phyloP scores from a whole-genome alignment of 2,113 vertebrate genomes.

The Mandrillus leucophaeus region DNA sequence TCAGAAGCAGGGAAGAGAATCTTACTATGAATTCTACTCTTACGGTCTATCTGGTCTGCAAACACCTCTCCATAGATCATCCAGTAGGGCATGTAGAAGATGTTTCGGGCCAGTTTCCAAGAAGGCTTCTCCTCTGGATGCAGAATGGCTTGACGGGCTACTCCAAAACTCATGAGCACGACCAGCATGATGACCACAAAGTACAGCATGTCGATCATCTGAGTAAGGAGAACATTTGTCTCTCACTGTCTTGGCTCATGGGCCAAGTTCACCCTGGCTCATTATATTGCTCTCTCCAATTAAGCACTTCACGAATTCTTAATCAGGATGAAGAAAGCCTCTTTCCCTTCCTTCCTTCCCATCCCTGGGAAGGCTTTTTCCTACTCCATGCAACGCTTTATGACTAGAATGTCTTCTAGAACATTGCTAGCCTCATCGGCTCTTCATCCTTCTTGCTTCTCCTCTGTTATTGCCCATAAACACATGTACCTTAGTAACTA shows the following conservation, averaged over 20 bases:
- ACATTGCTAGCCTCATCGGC: not conserved
- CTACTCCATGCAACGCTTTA: not conserved
- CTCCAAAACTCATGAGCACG: slow-evolving; percentile 98
- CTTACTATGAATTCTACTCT: slow-evolving; percentile 99
- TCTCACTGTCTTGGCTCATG: not conserved
- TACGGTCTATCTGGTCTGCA: slow-evolving; percentile 99
- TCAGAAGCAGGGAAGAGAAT: slow-evolving; percentile 95
- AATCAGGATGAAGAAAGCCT: not conserved
- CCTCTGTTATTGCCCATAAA: not conserved
- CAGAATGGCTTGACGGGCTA: slow-evolving; percentile 97
- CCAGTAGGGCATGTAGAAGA: slow-evolving; percentile 99
- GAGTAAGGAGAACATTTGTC: not conserved
- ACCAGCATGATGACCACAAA: slow-evolving; percentile 99
- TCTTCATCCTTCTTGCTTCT: not conserved
- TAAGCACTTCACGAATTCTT: not conserved
- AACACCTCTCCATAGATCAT: slow-evolving; percentile 99
- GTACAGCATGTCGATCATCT: slow-evolving; percentile 99
- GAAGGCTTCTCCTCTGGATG: slow-evolving; percentile 98
- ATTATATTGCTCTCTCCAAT: not conserved
- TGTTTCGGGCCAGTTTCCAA: slow-evolving; percentile 98
- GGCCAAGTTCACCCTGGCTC: too few relatives aligned
- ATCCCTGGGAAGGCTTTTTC: not conserved
- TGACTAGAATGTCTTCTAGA: not conserved
- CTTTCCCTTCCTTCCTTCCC: not conserved
- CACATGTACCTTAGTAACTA: not conserved